Percentiles rank a stretch among this genome's conserved stretches.
These are phyloP conservation scores for Drosophila tani DNA, from an alignment of 1,140 invertebrate species.

Conservation along the genomic window DNA sequence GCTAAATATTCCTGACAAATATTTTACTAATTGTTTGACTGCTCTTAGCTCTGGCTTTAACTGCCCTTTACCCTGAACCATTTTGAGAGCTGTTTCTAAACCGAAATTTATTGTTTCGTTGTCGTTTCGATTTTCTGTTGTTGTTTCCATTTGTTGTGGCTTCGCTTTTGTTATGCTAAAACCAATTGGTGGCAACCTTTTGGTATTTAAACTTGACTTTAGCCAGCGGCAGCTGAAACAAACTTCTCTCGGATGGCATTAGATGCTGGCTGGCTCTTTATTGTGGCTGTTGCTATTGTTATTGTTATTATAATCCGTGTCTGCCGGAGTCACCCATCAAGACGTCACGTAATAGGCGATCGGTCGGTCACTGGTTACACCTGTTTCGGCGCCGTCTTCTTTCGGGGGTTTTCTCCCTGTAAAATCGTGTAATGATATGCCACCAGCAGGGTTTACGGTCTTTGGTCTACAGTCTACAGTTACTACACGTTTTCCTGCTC, in stretches of 20 bases:
- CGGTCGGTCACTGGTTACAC: constrained; percentile 74
- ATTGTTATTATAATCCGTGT: constrained; percentile 59
- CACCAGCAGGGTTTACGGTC: constrained; percentile 58
- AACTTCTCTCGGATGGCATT: constrained; percentile 44
- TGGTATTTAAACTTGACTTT: constrained; percentile 64
- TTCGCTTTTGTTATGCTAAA: constrained; percentile 67
- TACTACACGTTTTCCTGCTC: constrained; percentile 54
- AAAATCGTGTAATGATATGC: constrained; percentile 75
- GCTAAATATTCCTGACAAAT: constrained; percentile 19
- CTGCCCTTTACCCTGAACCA: constrained; percentile 56
- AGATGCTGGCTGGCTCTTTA: constrained; percentile 25
- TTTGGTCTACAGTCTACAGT: constrained; percentile 1
- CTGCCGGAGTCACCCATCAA: constrained; percentile 56
- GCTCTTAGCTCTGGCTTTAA: constrained; percentile 16
- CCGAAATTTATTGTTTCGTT: constrained; percentile 64
- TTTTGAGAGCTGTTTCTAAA: constrained; percentile 52
- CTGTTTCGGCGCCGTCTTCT: constrained; percentile 61
- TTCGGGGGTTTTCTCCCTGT: constrained; percentile 22
- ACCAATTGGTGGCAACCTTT: constrained; percentile 58
- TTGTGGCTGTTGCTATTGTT: constrained; percentile 26
- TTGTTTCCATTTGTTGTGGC: constrained; percentile 36
- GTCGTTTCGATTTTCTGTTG: not conserved
- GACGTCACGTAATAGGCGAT: constrained; percentile 71
- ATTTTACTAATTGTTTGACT: constrained; percentile 25
- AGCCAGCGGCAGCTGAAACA: constrained; percentile 49